phyloP scores from a whole-genome alignment of 2,797 vertebrate species.

The Miopithecus talapoin region DNA sequence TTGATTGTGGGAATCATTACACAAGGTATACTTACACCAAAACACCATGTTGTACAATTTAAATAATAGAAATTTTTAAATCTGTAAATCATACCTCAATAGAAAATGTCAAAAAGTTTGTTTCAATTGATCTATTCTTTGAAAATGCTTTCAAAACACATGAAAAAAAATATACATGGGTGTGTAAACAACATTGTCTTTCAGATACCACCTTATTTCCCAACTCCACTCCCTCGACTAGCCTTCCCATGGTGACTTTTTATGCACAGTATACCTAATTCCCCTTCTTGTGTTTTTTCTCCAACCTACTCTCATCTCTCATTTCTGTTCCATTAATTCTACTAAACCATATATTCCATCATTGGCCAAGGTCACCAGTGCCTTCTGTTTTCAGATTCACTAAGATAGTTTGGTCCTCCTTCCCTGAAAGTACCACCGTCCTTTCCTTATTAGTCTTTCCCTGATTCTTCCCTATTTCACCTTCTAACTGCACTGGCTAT shows the following conservation, averaged over 20 bases:
- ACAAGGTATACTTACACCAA: background rate
- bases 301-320: background rate
- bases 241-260: background rate
- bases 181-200: background rate
- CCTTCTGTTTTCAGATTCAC: fast-evolving
- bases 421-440: background rate
- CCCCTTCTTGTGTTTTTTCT: background rate
- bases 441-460: background rate
- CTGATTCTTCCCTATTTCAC: background rate
- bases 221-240: background rate
- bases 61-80: background rate
- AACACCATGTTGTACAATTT: background rate
- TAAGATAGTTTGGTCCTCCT: no score
- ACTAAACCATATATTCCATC: background rate
- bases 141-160: background rate
- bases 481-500: background rate
- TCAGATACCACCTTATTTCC: background rate
- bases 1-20: background rate
- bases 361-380: no score
- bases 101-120: background rate
- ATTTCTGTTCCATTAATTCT: background rate
- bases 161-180: background rate
- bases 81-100: background rate
- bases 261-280: background rate
- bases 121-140: background rate